phyloP scores from a whole-genome alignment of 2,797 vertebrate species.

The Etheostoma nigrum region DNA sequence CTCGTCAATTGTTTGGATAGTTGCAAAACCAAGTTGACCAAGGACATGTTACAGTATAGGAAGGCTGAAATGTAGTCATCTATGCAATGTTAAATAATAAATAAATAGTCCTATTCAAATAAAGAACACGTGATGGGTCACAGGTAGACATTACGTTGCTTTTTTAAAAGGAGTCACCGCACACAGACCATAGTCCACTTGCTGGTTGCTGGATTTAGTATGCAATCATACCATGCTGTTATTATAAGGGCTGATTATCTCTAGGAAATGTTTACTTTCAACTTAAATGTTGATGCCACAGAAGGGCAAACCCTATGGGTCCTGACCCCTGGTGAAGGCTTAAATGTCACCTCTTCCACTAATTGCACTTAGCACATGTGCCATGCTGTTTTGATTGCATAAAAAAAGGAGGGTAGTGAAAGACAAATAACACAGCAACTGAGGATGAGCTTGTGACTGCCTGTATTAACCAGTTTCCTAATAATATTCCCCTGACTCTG shows the following conservation, averaged over 20 bases:
- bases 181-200: background rate
- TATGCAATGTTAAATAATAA: background rate
- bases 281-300: constrained; percentile 33
- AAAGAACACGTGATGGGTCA: background rate
- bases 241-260: constrained; percentile 7
- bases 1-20: background rate
- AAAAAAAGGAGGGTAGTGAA: constrained; percentile 37
- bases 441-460: background rate
- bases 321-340: constrained; percentile 57
- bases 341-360: constrained; percentile 77
- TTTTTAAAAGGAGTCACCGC: background rate
- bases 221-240: background rate
- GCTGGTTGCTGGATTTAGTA: background rate
- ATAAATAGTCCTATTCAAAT: too few species aligned
- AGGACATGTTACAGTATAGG: background rate
- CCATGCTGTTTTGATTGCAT: constrained; percentile 53
- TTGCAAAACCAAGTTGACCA: background rate
- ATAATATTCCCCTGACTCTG: background rate
- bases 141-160: background rate
- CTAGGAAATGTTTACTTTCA: constrained; percentile 35
- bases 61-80: background rate
- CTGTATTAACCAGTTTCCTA: background rate
- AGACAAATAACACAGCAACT: background rate
- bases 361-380: constrained; percentile 66
- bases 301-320: constrained; percentile 60